Evolutionary conservation across 1,140 invertebrate species (phyloP), one percentile per base, ranked within the genome.

Genomic region (Penaeus japonicus): DNA sequence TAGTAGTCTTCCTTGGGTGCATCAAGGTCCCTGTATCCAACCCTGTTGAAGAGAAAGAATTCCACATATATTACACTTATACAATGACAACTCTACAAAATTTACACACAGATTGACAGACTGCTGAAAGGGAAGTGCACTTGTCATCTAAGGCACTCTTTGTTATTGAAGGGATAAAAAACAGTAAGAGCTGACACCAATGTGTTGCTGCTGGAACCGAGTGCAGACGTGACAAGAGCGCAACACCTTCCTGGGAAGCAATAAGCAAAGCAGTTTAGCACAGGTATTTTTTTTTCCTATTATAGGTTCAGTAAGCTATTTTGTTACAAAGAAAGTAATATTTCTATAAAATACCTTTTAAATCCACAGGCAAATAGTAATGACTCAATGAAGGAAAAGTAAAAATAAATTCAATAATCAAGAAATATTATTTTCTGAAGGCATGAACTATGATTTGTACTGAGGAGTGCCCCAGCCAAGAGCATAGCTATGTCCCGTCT

Each of bases 21-120:
- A 93, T 97, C 97, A 93, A 98, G 95, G 93, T 98, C 97, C 92
- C 97, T 94, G 94, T 98, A 98, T 93, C 97, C 96, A 92, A 97
- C 94, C 91, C 94, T 95, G 92, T 94, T 95, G 92, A 95, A 91
- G 87, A 89, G 89, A 91, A 91, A 85, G 91, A 85, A 77, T 80
- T 73, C 32, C 47, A 53, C 32, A 47, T 84, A 22, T 20, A 30
- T 24, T 73, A 47, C 30, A 75, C 35, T 17, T 35, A 12, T n/a
- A 35, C 35, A 78, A 22, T 22, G 84, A 85, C 35, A 30, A 24
- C 4, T 54, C 22, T 17, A 30, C 53, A 54, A 55, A 70, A 53
- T 39, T 32, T 22, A 12, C 32, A 70, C 39, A 27, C 73, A 83
- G 70, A 35, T 59, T 55, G 59, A 47, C 39, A 39, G 20, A 35